Conservation (phyloP, 1,140 invertebrate species). For the Belonocnema kinseyi region DNA sequence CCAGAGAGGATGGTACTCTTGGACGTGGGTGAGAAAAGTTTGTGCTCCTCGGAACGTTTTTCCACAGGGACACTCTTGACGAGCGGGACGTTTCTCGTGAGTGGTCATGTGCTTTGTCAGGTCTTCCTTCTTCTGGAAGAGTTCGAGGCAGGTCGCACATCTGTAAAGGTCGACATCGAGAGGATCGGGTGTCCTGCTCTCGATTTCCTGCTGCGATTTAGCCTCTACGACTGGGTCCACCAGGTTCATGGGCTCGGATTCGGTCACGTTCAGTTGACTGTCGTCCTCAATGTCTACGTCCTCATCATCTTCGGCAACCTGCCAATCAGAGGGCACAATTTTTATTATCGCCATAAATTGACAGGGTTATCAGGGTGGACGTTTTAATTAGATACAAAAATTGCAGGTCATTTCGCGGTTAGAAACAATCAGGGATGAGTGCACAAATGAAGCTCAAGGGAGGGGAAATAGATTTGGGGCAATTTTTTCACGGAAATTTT, state of each 20-base stretch:
- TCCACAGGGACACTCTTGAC: constrained; percentile 54
- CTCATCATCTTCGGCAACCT: constrained; percentile 58
- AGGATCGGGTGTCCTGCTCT: constrained; percentile 19
- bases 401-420: no score
- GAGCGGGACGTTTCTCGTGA: constrained; percentile 9
- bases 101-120: constrained; percentile 3
- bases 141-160: constrained; percentile 26
- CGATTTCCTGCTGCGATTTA: neutral
- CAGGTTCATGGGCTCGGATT: neutral
- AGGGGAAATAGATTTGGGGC: no score
- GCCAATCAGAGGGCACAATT: neutral
- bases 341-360: no score
- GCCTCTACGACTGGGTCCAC: neutral
- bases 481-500: no score
- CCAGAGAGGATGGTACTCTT: constrained; percentile 47
- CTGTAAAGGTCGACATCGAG: neutral
- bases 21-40: constrained; percentile 54
- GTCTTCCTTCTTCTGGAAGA: neutral
- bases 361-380: no score
- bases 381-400: no score
- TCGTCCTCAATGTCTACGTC: constrained; percentile 66
- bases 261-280: neutral
- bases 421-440: no score
- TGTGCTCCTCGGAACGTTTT: constrained; percentile 52
- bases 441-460: no score